These are phyloP conservation scores for Meriones unguiculatus DNA, from an alignment of 2,113 vertebrate species.

Conservation along the genomic window DNA sequence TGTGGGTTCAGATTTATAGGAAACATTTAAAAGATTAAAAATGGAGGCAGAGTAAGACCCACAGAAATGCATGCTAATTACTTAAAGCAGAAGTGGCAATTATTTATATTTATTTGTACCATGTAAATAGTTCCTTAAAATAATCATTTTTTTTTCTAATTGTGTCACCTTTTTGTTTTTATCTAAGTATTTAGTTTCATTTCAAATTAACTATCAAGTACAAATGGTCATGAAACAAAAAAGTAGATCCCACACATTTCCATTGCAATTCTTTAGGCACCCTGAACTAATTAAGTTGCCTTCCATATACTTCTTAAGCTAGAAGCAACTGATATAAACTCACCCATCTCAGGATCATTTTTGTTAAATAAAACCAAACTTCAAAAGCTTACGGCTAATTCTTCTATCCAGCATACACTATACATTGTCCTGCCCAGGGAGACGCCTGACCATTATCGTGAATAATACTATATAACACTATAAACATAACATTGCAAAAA, in stretches of 20 bases:
- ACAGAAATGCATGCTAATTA: background rate
- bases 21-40: background rate
- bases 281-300: background rate
- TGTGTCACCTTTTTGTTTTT: background rate
- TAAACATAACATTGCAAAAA: background rate
- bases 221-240: background rate
- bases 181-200: background rate
- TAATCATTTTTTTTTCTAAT: background rate
- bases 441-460: background rate
- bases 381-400: background rate
- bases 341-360: background rate
- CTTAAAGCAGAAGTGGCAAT: background rate
- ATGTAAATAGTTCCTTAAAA: constrained; percentile 28
- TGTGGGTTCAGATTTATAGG: background rate
- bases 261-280: background rate
- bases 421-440: background rate
- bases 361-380: background rate
- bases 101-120: background rate
- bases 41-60: background rate
- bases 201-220: background rate
- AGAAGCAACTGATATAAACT: background rate
- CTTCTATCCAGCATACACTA: fast-evolving
- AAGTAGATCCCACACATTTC: background rate
- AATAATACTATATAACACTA: background rate
- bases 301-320: background rate